Conservation (phyloP, 2,113 vertebrate species). For the Climacteris rufus region DNA sequence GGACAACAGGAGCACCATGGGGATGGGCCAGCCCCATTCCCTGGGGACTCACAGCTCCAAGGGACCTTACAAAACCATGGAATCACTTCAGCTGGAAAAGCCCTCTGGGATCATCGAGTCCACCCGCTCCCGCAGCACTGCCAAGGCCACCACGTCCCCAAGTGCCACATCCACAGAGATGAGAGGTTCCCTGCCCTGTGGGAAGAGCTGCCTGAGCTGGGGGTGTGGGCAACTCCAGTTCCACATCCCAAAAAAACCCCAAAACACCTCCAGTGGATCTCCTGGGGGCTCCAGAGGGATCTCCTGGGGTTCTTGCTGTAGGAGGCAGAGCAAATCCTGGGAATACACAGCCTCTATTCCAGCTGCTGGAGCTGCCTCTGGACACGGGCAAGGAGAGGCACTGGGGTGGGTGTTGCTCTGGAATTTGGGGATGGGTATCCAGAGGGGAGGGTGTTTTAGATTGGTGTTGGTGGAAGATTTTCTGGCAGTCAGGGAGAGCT, state of each 20-base stretch:
- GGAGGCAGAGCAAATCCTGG: neutral
- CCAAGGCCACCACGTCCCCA: neutral
- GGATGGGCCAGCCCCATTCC: neutral
- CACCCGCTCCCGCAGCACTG: neutral
- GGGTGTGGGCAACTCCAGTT: neutral
- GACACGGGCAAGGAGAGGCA: neutral
- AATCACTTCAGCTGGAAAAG: neutral
- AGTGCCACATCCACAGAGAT: neutral
- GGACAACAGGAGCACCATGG: neutral
- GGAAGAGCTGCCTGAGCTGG: neutral
- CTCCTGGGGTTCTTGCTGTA: neutral
- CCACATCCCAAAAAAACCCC: neutral
- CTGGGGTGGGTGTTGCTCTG: neutral
- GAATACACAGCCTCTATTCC: fast-evolving
- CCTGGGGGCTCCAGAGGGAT: neutral
- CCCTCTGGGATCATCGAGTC: neutral
- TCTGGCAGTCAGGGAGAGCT: neutral
- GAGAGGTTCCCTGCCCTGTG: fast-evolving
- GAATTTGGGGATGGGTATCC: neutral
- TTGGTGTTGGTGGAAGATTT: neutral
- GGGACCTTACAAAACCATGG: neutral
- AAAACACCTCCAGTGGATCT: too few species aligned
- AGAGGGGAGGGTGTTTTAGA: fast-evolving
- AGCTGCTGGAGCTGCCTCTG: neutral
- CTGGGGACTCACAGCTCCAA: neutral